phyloP scores from a whole-genome alignment of 2,888 invertebrate genomes.

The Andrena haemorrhoa region DNA sequence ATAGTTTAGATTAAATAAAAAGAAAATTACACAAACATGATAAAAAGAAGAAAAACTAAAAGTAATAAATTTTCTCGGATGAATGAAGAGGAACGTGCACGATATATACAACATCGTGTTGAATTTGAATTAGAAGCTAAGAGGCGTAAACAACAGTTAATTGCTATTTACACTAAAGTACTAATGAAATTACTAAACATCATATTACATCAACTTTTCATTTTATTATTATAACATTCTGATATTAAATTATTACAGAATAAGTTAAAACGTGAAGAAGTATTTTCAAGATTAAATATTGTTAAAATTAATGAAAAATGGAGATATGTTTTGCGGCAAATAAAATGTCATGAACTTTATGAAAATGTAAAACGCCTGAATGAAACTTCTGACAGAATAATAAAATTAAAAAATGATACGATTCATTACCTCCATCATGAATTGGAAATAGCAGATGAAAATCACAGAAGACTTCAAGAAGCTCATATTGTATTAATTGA shows the following conservation, averaged over 20 bases:
- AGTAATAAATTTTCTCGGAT: constrained; percentile 92
- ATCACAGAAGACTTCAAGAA: constrained; percentile 90
- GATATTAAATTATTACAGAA: constrained; percentile 86
- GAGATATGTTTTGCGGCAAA: constrained; percentile 91
- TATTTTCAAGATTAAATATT: constrained; percentile 91
- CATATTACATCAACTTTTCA: neutral
- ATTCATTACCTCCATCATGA: constrained; percentile 88
- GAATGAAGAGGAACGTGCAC: constrained; percentile 93
- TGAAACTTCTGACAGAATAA: constrained; percentile 87
- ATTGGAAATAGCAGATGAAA: constrained; percentile 90
- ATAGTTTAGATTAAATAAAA: neutral
- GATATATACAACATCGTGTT: constrained; percentile 93
- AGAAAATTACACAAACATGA: constrained; percentile 73
- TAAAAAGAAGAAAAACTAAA: constrained; percentile 89
- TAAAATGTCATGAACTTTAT: constrained; percentile 91
- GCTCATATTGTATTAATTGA: constrained; percentile 90
- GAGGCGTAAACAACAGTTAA: constrained; percentile 92
- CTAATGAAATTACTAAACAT: constrained; percentile 31
- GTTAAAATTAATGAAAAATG: constrained; percentile 95
- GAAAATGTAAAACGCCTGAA: constrained; percentile 89
- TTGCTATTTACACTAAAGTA: constrained; percentile 93
- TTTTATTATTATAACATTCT: neutral
- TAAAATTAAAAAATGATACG: constrained; percentile 89
- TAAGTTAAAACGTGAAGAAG: constrained; percentile 93
- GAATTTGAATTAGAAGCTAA: constrained; percentile 93